Conservation (phyloP, 2,113 vertebrate species). For the Bothrops jararaca region DNA sequence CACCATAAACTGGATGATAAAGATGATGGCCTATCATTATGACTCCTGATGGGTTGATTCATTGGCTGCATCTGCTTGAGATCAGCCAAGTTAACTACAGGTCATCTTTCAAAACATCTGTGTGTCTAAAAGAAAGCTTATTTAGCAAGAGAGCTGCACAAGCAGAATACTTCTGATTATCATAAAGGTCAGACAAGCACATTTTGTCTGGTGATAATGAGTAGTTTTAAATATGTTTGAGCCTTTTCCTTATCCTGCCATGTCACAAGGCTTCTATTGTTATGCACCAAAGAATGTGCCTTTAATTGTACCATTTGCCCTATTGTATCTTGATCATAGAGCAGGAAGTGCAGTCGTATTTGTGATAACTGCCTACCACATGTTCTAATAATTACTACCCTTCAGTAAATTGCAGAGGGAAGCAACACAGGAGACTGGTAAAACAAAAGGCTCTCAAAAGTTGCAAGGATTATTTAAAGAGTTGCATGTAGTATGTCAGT, state of each 20-base stretch:
- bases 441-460: constrained; percentile 67
- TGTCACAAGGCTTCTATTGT: constrained; percentile 79
- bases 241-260: constrained; percentile 77
- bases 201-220: constrained; percentile 78
- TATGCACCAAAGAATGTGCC: constrained; percentile 74
- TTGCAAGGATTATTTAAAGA: constrained; percentile 64
- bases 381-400: constrained; percentile 76
- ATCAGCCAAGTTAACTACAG: constrained; percentile 71
- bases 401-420: constrained; percentile 69
- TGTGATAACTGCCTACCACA: constrained; percentile 70
- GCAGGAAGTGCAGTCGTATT: constrained; percentile 66
- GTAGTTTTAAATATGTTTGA: constrained; percentile 79
- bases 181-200: constrained; percentile 80
- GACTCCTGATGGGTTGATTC: constrained; percentile 68
- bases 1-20: constrained; percentile 66
- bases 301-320: constrained; percentile 81
- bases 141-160: constrained; percentile 65
- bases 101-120: constrained; percentile 67
- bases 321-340: constrained; percentile 74
- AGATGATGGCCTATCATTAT: constrained; percentile 69
- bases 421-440: constrained; percentile 62
- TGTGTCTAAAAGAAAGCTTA: constrained; percentile 71
- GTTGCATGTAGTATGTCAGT: constrained; percentile 44
- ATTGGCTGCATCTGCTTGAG: constrained; percentile 56
- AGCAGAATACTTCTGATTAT: constrained; percentile 71